Evolutionary conservation across 2,113 vertebrate species (phyloP), one percentile per base, ranked within the genome.

Genomic region (Sinocyclocheilus anshuiensis): DNA sequence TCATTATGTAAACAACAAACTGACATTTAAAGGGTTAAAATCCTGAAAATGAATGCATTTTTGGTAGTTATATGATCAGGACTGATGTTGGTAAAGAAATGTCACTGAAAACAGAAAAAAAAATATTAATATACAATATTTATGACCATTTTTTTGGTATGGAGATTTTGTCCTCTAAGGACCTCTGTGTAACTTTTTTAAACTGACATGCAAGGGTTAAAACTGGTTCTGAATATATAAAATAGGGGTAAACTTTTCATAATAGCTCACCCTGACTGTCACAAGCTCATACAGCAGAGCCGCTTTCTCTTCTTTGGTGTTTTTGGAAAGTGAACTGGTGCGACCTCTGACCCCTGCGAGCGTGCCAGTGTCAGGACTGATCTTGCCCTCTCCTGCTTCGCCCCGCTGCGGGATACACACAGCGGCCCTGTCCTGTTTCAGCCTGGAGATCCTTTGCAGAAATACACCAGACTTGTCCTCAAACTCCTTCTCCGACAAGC

Each of bases 271-370:
- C 96, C 96, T 95, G 89, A 95, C 94, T 71, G 89, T 90, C 2
- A 91, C 91, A 69, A 98, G 86, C 22, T 97, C 96, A 86, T 90
- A 92, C 89, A 97, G 92, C 85, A 97, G 91, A 67, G 94, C 94
- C 0, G 85, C 85, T 91, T 96, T 97, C 86, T 96, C 95, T 50
- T 91, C 92, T 88, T 87, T 92, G 84, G 88, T 91, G 72, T 93
- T 93, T 1, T 89, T 81, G 12, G 88, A 84, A 79, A 84, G 90
- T 50, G 53, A 0, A 48, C 39, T 84, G 12, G 93, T 88, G 65
- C 88, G 91, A 1, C 74, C 85, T 87, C 91, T 90, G n/a, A 85
- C 36, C 86, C 92, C 90, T 0, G 91, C 89, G 15, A 91, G 92
- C 3, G 90, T 90, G 55, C 89, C 92, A 61, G 87, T 90, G 78